These are phyloP conservation scores for Megalops cyprinoides DNA, from an alignment of 2,797 vertebrate genomes.

Conservation along the genomic window DNA sequence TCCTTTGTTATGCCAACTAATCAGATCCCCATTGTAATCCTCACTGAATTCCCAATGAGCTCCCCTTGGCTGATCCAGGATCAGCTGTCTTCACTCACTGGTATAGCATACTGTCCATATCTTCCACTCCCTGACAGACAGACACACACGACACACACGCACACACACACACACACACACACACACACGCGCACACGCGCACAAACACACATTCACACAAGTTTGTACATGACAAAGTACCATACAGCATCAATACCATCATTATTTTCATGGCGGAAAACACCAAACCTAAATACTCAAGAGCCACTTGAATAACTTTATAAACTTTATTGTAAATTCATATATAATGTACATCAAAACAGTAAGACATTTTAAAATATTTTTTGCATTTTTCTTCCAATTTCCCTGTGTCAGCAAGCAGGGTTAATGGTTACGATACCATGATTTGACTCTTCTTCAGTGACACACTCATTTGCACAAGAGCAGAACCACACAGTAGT, in stretches of 20 bases:
- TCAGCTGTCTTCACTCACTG: neutral
- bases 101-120: neutral
- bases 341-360: slow-evolving; percentile 69
- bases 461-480: neutral
- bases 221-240: no score
- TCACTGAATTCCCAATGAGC: neutral
- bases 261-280: neutral
- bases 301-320: neutral
- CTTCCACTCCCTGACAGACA: neutral
- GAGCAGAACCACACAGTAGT: neutral
- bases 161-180: no score
- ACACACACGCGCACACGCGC: no score
- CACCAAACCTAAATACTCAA: no score
- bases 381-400: slow-evolving; percentile 24
- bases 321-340: slow-evolving; percentile 78
- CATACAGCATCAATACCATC: neutral
- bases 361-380: slow-evolving; percentile 34
- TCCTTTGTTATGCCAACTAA: neutral
- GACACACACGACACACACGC: neutral
- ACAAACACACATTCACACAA: no score
- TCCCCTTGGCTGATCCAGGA: neutral
- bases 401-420: neutral
- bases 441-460: neutral
- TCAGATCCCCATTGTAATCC: neutral
- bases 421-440: neutral